Evolutionary conservation across 2,888 invertebrate species (phyloP), one percentile per base, ranked within the genome.

Genomic region (Chrysotoxum bicinctum): DNA sequence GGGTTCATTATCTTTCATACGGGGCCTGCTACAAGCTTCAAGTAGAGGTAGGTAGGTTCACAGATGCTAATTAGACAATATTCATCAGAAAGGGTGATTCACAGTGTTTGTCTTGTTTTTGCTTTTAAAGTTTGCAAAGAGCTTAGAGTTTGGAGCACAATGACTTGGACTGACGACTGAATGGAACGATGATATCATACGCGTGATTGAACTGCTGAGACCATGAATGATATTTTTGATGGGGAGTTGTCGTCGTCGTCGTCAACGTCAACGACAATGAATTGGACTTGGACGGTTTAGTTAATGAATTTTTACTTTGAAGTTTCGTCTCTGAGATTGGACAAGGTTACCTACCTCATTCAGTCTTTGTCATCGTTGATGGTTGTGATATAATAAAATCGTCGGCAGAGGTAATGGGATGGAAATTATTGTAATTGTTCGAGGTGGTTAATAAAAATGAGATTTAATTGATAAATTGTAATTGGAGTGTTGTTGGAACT

Each of bases 131-230:
- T 54, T 45, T 2, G 37, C 35, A 21, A 23, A 40, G 37, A 68
- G 52, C 37, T 54, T 37, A 30, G 16, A 35, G 83, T 16, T 68
- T 62, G 26, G 12, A 54, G 56, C 32, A 50, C 43, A 30, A 52
- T 56, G 48, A 72, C 82, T 73, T 68, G 68, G 56, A 54, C 26
- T 74, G 32, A 4, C 16, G 48, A 10, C 14, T 12, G n/a, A 23
- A n/a, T 7, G 12, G 14, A 26, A 16, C 54, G 84, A 85, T 85
- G 81, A 85, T 62, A 73, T 81, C 81, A 85, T 14, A 73, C 69
- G 73, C 81, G 72, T 73, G 73, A 80, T 66, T 85, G 75, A 73
- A 80, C 70, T 50, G 62, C 68, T 72, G 30, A 72, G 70, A 40
- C 68, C 64, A 66, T 66, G 64, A 48, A 32, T 72, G 58, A 16